These are phyloP conservation scores for Gadopsis marmoratus DNA, from an alignment of 2,797 vertebrate genomes.

Conservation along the genomic window DNA sequence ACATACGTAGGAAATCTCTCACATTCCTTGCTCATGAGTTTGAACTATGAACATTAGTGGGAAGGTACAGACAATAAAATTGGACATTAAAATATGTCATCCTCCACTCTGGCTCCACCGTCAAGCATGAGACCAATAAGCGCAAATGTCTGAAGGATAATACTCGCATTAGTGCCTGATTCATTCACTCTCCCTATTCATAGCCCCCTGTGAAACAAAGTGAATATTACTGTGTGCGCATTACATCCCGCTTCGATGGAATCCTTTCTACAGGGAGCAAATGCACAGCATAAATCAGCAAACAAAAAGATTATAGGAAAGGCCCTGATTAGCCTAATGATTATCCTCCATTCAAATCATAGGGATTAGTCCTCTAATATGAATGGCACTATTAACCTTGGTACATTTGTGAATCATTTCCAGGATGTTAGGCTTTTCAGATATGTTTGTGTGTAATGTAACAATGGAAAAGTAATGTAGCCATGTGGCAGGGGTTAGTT, in stretches of 20 bases:
- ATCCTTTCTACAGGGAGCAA: conserved; percentile 69
- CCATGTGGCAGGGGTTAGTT: conserved; percentile 32
- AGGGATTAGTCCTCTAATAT: conserved; percentile 64
- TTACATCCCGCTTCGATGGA: conserved; percentile 62
- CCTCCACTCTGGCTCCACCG: conserved; percentile 58
- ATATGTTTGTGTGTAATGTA: conserved; percentile 45
- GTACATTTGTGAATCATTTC: conserved; percentile 69
- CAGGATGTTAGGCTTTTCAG: conserved; percentile 62
- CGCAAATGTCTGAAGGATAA: conserved; percentile 77
- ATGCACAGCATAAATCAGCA: conserved; percentile 75
- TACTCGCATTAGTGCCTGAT: conserved; percentile 75
- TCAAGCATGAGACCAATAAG: conserved; percentile 76
- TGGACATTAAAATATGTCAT: conserved; percentile 70
- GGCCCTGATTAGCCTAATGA: conserved; percentile 70
- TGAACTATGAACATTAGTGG: conserved; percentile 59
- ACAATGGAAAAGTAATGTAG: conserved; percentile 61
- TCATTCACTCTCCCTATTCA: conserved; percentile 70
- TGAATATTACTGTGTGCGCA: conserved; percentile 69
- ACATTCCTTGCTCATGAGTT: conserved; percentile 43
- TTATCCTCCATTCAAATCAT: conserved; percentile 71
- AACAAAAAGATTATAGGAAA: conserved; percentile 77
- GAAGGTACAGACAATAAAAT: conserved; percentile 64
- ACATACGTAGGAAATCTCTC: conserved; percentile 28
- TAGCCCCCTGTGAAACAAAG: conserved; percentile 65
- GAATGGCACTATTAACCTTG: conserved; percentile 78